phyloP scores from a whole-genome alignment of 2,888 invertebrate genomes.

The Nebria brevicollis region DNA sequence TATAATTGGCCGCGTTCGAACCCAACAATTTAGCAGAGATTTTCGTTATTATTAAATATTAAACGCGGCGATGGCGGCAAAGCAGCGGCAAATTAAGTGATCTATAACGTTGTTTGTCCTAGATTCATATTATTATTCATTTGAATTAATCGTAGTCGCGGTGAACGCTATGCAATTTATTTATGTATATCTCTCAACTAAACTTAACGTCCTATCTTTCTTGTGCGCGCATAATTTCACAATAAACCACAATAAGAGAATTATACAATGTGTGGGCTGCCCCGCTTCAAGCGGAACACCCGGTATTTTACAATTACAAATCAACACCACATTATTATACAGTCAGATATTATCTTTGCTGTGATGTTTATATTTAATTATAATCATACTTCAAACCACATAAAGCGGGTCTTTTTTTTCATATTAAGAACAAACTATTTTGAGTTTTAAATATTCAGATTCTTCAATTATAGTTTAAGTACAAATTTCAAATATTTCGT shows the following conservation, averaged over 20 bases:
- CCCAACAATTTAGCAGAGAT: not conserved
- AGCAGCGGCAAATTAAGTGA: not conserved
- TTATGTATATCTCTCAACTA: not conserved
- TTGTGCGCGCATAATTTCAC: constrained; percentile 5
- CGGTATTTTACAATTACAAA: not conserved
- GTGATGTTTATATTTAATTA: not conserved
- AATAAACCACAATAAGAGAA: constrained; percentile 1
- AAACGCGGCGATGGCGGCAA: not conserved
- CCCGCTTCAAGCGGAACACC: not conserved
- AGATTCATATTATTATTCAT: constrained; percentile 1
- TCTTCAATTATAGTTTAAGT: constrained; percentile 5
- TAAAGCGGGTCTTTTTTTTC: not conserved
- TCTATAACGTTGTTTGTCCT: not conserved
- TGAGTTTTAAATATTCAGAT: not conserved
- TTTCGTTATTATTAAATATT: constrained; percentile 1
- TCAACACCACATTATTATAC: not conserved
- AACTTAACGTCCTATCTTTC: not conserved
- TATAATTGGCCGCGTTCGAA: not conserved
- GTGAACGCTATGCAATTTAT: constrained; percentile 11
- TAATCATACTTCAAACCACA: not conserved
- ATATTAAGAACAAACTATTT: no score
- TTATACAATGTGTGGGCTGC: not conserved
- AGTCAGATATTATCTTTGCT: not conserved
- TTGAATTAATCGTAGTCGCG: not conserved
- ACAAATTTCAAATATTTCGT: no score